phyloP scores from a whole-genome alignment of 2,888 invertebrate genomes.

The Patella caerulea region DNA sequence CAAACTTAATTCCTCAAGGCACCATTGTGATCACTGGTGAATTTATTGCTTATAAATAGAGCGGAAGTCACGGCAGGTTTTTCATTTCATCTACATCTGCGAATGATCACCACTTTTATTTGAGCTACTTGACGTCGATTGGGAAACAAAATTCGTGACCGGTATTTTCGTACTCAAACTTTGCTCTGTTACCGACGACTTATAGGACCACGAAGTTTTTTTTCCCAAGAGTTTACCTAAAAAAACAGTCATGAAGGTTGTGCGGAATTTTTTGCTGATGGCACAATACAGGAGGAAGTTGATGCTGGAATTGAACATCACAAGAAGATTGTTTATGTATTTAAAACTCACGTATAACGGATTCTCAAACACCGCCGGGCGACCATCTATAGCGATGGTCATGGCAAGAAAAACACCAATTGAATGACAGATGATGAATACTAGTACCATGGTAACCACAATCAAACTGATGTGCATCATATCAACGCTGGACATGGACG shows the following conservation, averaged over 20 bases:
- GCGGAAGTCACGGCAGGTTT: no score
- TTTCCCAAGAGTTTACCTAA: constrained; percentile 28
- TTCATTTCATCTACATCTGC: neutral
- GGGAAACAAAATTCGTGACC: constrained; percentile 24
- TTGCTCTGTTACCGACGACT: constrained; percentile 20
- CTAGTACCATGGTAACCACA: constrained; percentile 44
- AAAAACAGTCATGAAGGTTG: constrained; percentile 35
- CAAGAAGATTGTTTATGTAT: constrained; percentile 41
- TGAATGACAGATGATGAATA: constrained; percentile 45
- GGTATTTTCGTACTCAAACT: constrained; percentile 14
- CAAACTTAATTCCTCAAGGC: no score
- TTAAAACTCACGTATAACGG: constrained; percentile 34
- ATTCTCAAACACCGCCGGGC: constrained; percentile 31
- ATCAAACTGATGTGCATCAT: constrained; percentile 44
- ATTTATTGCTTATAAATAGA: no score
- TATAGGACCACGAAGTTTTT: constrained; percentile 36
- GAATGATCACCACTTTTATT: constrained; percentile 30
- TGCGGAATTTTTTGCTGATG: constrained; percentile 48
- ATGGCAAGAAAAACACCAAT: constrained; percentile 44
- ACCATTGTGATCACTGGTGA: no score
- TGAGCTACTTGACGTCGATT: constrained; percentile 35
- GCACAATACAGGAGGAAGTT: constrained; percentile 48
- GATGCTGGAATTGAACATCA: constrained; percentile 45
- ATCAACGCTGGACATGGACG: constrained; percentile 38
- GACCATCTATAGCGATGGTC: constrained; percentile 41